These are phyloP conservation scores for Parotia lawesii DNA, from an alignment of 2,113 vertebrate species.

Conservation along the genomic window DNA sequence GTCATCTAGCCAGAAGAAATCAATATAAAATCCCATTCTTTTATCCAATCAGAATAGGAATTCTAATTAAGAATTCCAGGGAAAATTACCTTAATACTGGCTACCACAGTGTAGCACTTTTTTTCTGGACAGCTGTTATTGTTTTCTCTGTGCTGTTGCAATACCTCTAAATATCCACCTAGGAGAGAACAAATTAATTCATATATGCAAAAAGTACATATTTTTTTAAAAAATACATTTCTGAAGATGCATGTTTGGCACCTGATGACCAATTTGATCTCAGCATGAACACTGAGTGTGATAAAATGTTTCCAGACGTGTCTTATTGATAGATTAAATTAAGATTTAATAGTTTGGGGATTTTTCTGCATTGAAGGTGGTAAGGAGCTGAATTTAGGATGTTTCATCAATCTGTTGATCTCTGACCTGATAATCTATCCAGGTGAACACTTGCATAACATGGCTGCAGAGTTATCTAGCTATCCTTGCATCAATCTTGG, in stretches of 20 bases:
- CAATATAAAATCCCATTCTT: background rate
- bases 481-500: background rate
- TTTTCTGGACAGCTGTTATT: background rate
- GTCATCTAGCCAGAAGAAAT: background rate
- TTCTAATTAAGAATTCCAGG: conserved; percentile 14
- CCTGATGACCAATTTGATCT: background rate
- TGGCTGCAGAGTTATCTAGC: background rate
- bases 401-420: background rate
- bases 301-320: background rate
- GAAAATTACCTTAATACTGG: background rate
- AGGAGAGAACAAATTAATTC: background rate
- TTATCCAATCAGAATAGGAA: background rate
- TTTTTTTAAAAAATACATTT: background rate
- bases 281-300: background rate
- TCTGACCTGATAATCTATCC: background rate
- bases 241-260: background rate
- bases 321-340: background rate
- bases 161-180: background rate
- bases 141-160: background rate
- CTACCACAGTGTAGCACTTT: background rate
- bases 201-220: background rate
- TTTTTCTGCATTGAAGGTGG: background rate
- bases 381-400: background rate
- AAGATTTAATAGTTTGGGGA: background rate
- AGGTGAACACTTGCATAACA: background rate